These are phyloP conservation scores for Nyctereutes procyonoides DNA, from an alignment of 2,113 vertebrate species.

Conservation along the genomic window DNA sequence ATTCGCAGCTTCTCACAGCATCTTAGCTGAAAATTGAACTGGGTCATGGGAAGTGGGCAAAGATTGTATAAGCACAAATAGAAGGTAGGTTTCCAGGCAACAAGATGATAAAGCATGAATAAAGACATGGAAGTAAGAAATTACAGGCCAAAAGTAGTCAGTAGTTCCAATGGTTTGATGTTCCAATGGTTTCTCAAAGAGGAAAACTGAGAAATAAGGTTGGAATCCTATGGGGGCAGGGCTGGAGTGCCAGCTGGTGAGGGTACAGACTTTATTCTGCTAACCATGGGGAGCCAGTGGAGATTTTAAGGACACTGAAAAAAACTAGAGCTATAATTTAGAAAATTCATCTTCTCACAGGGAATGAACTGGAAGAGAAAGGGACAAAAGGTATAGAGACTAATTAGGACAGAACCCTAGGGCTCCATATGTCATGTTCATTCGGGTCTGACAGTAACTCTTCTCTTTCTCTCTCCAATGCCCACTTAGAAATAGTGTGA, in stretches of 20 bases:
- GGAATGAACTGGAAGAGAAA: neutral
- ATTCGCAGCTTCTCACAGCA: neutral
- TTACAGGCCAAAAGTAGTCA: neutral
- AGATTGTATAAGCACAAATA: neutral
- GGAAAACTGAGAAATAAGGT: neutral
- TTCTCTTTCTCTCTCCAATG: neutral
- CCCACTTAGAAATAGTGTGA: neutral
- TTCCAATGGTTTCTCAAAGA: neutral
- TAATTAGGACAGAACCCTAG: neutral
- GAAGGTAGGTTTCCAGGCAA: neutral
- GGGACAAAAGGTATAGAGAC: neutral
- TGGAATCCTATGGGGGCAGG: neutral
- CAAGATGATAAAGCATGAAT: neutral
- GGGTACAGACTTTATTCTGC: neutral
- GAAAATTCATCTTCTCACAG: constrained; percentile 17
- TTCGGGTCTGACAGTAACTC: neutral
- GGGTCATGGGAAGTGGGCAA: neutral
- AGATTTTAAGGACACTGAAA: neutral
- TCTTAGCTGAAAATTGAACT: neutral
- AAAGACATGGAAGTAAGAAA: neutral
- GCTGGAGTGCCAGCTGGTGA: neutral
- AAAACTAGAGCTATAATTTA: neutral
- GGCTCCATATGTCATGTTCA: neutral
- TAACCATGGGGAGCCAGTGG: neutral
- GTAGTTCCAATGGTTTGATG: neutral